These are phyloP conservation scores for Chlorops oryzae DNA, from an alignment of 1,140 invertebrate species.

Conservation along the genomic window DNA sequence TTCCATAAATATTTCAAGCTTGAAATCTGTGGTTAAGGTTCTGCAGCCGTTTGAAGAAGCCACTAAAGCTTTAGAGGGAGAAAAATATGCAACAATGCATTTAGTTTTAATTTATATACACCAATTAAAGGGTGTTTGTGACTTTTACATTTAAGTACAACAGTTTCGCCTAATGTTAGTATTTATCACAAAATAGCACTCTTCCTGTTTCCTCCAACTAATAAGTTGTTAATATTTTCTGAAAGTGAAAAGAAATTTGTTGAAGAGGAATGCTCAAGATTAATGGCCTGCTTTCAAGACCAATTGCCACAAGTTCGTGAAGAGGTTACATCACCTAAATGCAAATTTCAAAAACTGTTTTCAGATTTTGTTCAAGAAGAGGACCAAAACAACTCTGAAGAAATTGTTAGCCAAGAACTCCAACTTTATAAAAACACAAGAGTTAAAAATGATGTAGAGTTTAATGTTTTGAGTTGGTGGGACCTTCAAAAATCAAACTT, in stretches of 20 bases:
- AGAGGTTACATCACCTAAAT: no score
- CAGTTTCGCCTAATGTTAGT: conserved; percentile 5
- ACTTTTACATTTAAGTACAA: background rate
- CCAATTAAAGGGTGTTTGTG: conserved; percentile 13
- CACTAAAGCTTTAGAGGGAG: conserved; percentile 14
- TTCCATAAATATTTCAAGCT: conserved; percentile 9
- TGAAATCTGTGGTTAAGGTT: conserved; percentile 1
- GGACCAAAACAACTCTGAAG: no score
- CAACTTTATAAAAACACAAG: no score
- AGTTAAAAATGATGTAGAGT: no score
- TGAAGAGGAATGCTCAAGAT: background rate
- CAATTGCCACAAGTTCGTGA: no score
- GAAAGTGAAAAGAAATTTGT: background rate
- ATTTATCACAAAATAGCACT: conserved; percentile 16
- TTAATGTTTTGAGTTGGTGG: no score
- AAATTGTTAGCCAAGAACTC: no score
- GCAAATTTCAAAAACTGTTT: no score
- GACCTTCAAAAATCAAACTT: no score
- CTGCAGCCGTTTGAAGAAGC: conserved; percentile 13
- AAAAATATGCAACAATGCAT: conserved; percentile 15
- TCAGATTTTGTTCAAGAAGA: no score
- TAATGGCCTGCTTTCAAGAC: no score
- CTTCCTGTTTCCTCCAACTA: conserved; percentile 11
- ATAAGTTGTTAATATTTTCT: conserved; percentile 12
- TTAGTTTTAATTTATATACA: conserved; percentile 10